Evolutionary conservation across 1,140 invertebrate genomes (phyloP).

Genomic region (Centruroides sculpturatus): DNA sequence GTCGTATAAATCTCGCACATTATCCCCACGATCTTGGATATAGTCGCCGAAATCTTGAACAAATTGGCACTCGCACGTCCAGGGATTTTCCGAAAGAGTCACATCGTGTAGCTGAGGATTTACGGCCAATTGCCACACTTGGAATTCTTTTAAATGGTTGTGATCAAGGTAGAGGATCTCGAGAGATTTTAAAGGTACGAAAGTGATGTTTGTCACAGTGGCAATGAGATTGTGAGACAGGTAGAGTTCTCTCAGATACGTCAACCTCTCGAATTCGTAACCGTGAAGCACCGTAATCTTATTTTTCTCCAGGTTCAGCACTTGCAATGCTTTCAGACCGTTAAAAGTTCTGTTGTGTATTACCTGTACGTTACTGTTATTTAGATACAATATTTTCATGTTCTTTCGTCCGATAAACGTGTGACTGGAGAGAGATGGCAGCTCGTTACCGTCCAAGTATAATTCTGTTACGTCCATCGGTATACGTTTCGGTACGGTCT

Average conservation of each 20-base stretch:
- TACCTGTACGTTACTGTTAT: slow-evolving; percentile 68
- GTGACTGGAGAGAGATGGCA: slow-evolving; percentile 69
- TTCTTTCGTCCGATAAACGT: slow-evolving; percentile 81
- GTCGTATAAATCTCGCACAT: slow-evolving; percentile 20
- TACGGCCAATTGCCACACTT: slow-evolving; percentile 29
- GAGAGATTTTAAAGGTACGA: slow-evolving; percentile 55
- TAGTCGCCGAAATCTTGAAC: slow-evolving; percentile 25
- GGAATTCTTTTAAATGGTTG: slow-evolving; percentile 61
- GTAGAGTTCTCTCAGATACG: slow-evolving; percentile 57
- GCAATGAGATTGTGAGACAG: slow-evolving; percentile 68
- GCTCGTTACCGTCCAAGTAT: slow-evolving; percentile 79
- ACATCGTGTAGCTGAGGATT: slow-evolving; percentile 29
- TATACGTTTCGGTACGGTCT: slow-evolving; percentile 62
- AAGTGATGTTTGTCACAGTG: slow-evolving; percentile 62
- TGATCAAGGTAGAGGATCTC: slow-evolving; percentile 70
- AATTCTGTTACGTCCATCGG: slow-evolving; percentile 90
- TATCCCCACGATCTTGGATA: slow-evolving; percentile 23
- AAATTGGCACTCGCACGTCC: slow-evolving; percentile 34
- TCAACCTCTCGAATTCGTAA: slow-evolving; percentile 65
- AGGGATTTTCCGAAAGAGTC: slow-evolving; percentile 28
- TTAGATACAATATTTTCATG: slow-evolving; percentile 67
- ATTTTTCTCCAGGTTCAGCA: slow-evolving; percentile 59
- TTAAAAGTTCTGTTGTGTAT: slow-evolving; percentile 81
- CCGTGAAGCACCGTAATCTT: slow-evolving; percentile 59
- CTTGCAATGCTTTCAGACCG: slow-evolving; percentile 55